Base-by-base conservation (phyloP, 2,888 invertebrate species). In the Formica aserva region DNA sequence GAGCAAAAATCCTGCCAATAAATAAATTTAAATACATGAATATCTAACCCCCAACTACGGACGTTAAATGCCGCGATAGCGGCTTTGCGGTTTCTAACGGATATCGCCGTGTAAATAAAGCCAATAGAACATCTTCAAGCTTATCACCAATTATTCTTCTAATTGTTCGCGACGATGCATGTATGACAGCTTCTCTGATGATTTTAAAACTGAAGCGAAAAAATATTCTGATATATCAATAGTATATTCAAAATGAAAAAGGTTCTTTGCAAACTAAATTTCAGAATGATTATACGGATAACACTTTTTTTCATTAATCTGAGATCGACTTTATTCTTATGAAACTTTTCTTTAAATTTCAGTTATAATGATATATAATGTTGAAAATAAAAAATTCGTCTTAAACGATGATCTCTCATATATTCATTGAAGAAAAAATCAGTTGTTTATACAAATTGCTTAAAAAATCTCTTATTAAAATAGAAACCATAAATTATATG, bases 1-100 rank as follows among this genome's bases (percentile, higher is more conserved):
- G 85, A 86, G 87, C 92, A 92, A 93, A 93, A 93, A 93, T 93
- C 93, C 92, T 91, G 88, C 94, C 94, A 94, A 94, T 94, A 94
- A 94, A 94, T 94, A 94, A 94, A 94, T 94, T 94, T 94, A 94
- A 94, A 94, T 94, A 94, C 91, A 94, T 94, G 94, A 94, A 94
- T 94, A 93, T 91, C 93, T 92, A 93, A 92, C 88, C 91, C 89
- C 85, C 77, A 78, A 41, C 76, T 77, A 65, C 74, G 77, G 60
- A 76, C 80, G 78, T 78, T 80, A 78, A 85, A 82, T 85, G 75
- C 62, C 55, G 74, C 84, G 85, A 90, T 90, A 87, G 89, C 83
- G 86, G 86, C 83, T 91, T 88, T 86, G 71, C 86, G 76, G 77
- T 84, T 72, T 88, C 84, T 71, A 72, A 57, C 77, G 82, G 90